Base-by-base conservation (phyloP, 2,797 vertebrate genomes). In the Halcyon smyrnensis region DNA sequence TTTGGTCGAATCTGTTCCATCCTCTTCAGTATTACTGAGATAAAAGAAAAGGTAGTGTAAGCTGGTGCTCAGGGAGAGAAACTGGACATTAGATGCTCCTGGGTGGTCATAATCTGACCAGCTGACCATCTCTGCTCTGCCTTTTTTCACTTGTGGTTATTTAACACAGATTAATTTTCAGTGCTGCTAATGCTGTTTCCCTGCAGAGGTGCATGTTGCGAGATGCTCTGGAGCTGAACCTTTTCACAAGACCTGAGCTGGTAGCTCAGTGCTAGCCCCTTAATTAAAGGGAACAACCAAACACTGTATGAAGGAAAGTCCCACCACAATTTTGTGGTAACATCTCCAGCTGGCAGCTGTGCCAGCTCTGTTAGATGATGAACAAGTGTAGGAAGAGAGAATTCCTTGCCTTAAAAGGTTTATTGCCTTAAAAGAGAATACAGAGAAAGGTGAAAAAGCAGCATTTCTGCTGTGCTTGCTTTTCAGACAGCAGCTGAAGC, bases 271-370 rank as follows among this genome's bases (percentile, higher is more conserved):
- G 18, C 21, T 64, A 34, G 19, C 23, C 34, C 15, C 32, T 41
- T 41, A 63, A 51, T 41, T 83, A 57, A 74, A 83, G 39, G 24
- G 45, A 79, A 48, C 13, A 54, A 53, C 14, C 2, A 2, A 78
- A 46, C 43, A 37, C 45, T 21, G 11, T 48, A 24, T 5, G 1
- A 1, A 12, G 30, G 37, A 64, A 81, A 59, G 62, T 74, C 34
- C 25, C 50, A 32, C 30, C 6, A 1, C 45, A 34, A 4, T 64
- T 50, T 84, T 69, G 34, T 9, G 28, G 56, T 43, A 77, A 30
- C 0, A 1, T 32, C 24, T 8, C 28, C 23, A 57, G 27, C 39
- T 53, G 28, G 34, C 2, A 13, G 28, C 50, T 70, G n/a, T 12
- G 25, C 30, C 46, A n/a, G 16, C 21, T 50, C 59, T 50, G 24